Conservation (phyloP, 2,113 vertebrate genomes). For the Sturnira hondurensis region DNA sequence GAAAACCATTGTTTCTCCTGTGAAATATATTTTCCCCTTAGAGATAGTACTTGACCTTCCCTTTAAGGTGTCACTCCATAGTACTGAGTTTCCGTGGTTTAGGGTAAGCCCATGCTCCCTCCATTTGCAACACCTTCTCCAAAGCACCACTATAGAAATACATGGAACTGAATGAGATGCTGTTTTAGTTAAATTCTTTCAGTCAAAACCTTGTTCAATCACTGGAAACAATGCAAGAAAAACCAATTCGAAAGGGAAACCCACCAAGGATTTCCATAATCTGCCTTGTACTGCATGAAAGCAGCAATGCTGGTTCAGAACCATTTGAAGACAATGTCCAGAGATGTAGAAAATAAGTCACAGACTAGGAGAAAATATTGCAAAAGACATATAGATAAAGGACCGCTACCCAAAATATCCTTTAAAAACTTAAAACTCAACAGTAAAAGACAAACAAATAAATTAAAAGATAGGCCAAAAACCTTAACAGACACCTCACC, state of each 20-base stretch:
- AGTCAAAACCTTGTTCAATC: not conserved
- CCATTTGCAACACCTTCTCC: not conserved
- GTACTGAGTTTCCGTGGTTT: not conserved
- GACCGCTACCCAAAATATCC: not conserved
- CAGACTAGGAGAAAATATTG: not conserved
- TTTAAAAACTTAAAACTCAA: not conserved
- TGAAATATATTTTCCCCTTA: not conserved
- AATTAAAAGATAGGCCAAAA: not conserved
- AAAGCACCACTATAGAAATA: not conserved
- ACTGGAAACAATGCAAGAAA: not conserved
- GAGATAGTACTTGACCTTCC: not conserved
- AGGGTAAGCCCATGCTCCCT: not conserved
- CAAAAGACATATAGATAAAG: not conserved
- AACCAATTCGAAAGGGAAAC: not conserved
- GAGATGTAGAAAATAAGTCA: not conserved
- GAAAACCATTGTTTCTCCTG: not conserved
- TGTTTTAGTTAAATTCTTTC: not conserved
- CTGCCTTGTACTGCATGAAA: not conserved
- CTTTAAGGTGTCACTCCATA: not conserved
- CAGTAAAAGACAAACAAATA: not conserved
- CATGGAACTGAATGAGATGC: not conserved
- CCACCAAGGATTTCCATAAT: not conserved
- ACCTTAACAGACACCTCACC: not conserved
- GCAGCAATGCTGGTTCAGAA: not conserved
- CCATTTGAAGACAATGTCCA: not conserved